These are phyloP conservation scores for Xyrauchen texanus DNA, from an alignment of 2,113 vertebrate genomes.

Conservation along the genomic window DNA sequence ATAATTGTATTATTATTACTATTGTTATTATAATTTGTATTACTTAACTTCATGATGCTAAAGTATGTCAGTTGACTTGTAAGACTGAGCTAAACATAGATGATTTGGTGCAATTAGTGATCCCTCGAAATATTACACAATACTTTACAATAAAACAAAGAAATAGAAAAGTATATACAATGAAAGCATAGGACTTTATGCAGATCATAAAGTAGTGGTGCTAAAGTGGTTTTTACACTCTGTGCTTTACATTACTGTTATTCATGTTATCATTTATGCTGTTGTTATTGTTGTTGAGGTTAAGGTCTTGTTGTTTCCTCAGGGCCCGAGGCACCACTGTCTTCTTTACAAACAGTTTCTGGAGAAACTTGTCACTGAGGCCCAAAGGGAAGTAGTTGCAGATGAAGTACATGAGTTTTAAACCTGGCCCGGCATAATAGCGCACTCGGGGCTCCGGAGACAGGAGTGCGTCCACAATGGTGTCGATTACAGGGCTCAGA, in stretches of 20 bases:
- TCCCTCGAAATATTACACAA: constrained; percentile 56
- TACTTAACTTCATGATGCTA: not conserved
- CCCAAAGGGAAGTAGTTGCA: constrained; percentile 81
- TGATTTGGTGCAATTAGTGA: constrained; percentile 60
- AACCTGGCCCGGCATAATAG: constrained; percentile 86
- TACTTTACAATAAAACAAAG: constrained; percentile 38
- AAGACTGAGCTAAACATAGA: not conserved
- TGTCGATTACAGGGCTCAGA: constrained; percentile 82
- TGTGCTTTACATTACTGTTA: constrained; percentile 53
- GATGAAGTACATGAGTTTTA: constrained; percentile 88
- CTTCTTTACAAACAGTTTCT: constrained; percentile 83
- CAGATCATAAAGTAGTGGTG: constrained; percentile 58
- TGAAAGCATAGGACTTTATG: constrained; percentile 48
- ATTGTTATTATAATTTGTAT: not conserved
- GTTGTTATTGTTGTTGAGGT: constrained; percentile 36
- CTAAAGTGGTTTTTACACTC: constrained; percentile 47
- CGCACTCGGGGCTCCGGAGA: constrained; percentile 72
- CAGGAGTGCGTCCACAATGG: constrained; percentile 83
- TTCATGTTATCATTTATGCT: constrained; percentile 58
- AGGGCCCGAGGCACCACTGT: constrained; percentile 78
- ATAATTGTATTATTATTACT: no score
- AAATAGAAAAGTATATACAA: constrained; percentile 40
- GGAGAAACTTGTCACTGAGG: constrained; percentile 82
- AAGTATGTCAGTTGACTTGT: no score
- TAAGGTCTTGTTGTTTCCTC: constrained; percentile 58